These are phyloP conservation scores for Xiphophorus maculatus DNA, from an alignment of 2,113 vertebrate species.

Conservation along the genomic window DNA sequence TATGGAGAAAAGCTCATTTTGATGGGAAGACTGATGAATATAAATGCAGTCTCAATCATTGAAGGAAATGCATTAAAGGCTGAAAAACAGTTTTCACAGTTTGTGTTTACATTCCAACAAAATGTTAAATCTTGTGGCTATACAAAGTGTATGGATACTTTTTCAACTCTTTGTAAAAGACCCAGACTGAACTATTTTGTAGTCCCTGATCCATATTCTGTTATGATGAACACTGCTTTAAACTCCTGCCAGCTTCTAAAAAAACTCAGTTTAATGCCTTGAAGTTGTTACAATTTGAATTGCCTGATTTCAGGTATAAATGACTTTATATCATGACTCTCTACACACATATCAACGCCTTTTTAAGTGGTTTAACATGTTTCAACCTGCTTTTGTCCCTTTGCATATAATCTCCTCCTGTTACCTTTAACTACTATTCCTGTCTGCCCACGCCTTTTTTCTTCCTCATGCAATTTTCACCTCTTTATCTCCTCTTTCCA, in stretches of 20 bases:
- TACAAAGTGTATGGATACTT: no score
- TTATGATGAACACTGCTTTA: slow-evolving; percentile 15
- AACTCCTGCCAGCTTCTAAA: slow-evolving; percentile 46
- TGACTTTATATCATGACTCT: slow-evolving; percentile 22
- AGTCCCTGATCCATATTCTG: slow-evolving; percentile 12
- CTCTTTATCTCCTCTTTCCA: not conserved
- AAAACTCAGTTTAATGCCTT: slow-evolving; percentile 22
- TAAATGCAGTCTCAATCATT: no score
- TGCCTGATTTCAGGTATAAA: slow-evolving; percentile 15
- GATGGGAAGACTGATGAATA: no score
- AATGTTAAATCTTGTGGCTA: no score
- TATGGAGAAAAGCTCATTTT: not conserved
- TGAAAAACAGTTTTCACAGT: no score
- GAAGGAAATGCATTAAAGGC: no score
- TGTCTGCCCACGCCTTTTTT: slow-evolving; percentile 11
- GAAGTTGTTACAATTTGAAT: slow-evolving; percentile 24
- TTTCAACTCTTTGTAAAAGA: no score
- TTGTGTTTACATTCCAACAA: no score
- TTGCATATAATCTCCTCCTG: slow-evolving; percentile 20
- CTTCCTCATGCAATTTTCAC: slow-evolving; percentile 16
- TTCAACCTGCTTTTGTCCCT: slow-evolving; percentile 18
- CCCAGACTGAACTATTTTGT: not conserved
- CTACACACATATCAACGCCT: slow-evolving; percentile 34
- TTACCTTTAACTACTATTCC: slow-evolving; percentile 13
- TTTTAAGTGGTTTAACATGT: slow-evolving; percentile 27